Conservation (phyloP, 35 echinoderm and acorn worm genomes). For the Antedon bifida region DNA sequence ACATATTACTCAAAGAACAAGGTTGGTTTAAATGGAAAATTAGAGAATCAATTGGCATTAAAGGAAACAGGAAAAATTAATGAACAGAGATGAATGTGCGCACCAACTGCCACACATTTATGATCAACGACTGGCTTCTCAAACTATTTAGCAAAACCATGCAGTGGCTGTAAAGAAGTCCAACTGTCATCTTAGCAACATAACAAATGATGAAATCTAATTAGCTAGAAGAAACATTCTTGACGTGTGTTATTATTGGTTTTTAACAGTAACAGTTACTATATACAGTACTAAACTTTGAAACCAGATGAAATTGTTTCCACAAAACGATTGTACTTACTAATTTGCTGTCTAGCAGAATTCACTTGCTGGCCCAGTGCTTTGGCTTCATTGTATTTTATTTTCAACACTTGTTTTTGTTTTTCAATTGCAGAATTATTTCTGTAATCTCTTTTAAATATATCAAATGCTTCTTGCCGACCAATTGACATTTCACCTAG, state of each 20-base stretch:
- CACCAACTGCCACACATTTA: too few species aligned
- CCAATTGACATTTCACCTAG: conserved; percentile 89
- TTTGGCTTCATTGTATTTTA: conserved; percentile 80
- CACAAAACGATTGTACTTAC: conserved; percentile 29
- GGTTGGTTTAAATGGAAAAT: neutral
- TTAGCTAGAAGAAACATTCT: too few species aligned
- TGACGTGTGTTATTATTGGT: too few species aligned
- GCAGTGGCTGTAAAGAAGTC: too few species aligned
- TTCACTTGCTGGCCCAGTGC: conserved; percentile 70
- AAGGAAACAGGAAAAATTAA: neutral
- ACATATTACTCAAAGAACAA: conserved; percentile 1
- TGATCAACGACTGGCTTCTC: too few species aligned
- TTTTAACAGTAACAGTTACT: too few species aligned
- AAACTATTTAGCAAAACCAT: too few species aligned
- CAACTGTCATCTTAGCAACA: too few species aligned
- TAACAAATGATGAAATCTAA: too few species aligned
- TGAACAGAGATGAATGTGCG: too few species aligned
- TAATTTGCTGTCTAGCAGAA: conserved; percentile 75
- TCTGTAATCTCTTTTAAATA: conserved; percentile 67
- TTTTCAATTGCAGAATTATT: conserved; percentile 77
- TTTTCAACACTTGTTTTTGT: conserved; percentile 58
- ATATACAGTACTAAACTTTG: too few species aligned
- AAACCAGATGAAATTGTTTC: too few species aligned
- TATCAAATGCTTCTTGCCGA: conserved; percentile 95
- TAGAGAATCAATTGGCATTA: neutral